phyloP scores from a whole-genome alignment of 2,113 vertebrate species.

The Thalassarche chlororhynchos region DNA sequence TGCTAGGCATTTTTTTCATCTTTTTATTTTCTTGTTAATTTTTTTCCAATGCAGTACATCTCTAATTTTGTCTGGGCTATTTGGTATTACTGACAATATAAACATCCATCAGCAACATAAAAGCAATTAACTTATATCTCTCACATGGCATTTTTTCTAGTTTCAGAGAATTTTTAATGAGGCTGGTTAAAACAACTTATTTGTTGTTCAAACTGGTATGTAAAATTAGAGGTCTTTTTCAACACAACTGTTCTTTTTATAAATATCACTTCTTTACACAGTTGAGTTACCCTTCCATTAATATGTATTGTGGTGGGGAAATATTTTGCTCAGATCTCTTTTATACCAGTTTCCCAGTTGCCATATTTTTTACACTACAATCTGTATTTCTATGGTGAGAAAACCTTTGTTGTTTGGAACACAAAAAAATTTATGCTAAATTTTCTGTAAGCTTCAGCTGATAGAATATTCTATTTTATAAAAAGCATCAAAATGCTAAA shows the following conservation, averaged over 20 bases:
- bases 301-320: neutral
- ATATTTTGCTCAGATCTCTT: neutral
- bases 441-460: neutral
- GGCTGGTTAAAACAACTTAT: neutral
- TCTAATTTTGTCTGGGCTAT: neutral
- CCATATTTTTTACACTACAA: neutral
- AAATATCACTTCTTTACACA: neutral
- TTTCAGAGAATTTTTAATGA: neutral
- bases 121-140: neutral
- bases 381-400: neutral
- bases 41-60: neutral
- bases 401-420: neutral
- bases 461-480: neutral
- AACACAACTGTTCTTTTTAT: neutral
- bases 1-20: neutral
- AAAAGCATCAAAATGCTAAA: neutral
- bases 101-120: neutral
- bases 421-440: neutral
- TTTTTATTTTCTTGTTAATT: neutral
- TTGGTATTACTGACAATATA: neutral
- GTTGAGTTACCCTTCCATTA: neutral
- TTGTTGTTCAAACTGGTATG: neutral
- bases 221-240: neutral
- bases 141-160: neutral
- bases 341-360: neutral